Conservation (phyloP, 2,888 invertebrate species). For the Drosophila differens region DNA sequence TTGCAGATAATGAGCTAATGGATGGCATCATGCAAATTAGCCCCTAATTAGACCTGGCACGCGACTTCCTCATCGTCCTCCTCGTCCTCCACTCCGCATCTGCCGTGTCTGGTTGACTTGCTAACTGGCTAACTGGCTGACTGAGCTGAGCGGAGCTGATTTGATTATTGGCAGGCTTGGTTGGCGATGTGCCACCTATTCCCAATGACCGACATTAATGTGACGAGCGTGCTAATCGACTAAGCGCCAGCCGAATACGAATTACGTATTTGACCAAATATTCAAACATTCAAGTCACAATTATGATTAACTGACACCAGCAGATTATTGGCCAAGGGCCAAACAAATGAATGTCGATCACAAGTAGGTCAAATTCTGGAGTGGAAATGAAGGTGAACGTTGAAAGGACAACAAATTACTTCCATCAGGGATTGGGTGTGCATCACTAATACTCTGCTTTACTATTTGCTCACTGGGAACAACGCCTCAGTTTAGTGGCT, state of each 20-base stretch:
- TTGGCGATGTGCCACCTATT: slow-evolving; percentile 4
- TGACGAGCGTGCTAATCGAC: slow-evolving; percentile 45
- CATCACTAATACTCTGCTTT: not conserved
- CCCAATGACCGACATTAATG: slow-evolving; percentile 27
- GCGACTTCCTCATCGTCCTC: slow-evolving; percentile 32
- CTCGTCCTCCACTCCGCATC: not conserved
- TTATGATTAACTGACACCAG: slow-evolving; percentile 43
- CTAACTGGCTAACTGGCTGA: slow-evolving; percentile 20
- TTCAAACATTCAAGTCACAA: slow-evolving; percentile 22
- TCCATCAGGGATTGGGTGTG: not conserved
- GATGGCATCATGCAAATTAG: slow-evolving; percentile 71
- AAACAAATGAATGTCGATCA: slow-evolving; percentile 5
- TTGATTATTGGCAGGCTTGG: slow-evolving; percentile 58
- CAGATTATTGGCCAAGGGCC: slow-evolving; percentile 14
- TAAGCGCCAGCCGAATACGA: slow-evolving; percentile 23
- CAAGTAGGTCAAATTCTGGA: not conserved
- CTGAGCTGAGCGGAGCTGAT: slow-evolving; percentile 40
- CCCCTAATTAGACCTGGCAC: slow-evolving; percentile 63
- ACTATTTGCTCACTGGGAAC: not conserved
- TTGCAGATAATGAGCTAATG: slow-evolving; percentile 60
- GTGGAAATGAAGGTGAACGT: not conserved
- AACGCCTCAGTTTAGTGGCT: not conserved
- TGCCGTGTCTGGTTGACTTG: slow-evolving; percentile 21
- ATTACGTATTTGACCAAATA: slow-evolving; percentile 35
- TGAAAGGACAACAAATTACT: not conserved